A percentile compares a stretch with the other conserved stretches of the same genome.
phyloP scores from a whole-genome alignment of 2,113 vertebrate genomes.

The Vidua chalybeata region DNA sequence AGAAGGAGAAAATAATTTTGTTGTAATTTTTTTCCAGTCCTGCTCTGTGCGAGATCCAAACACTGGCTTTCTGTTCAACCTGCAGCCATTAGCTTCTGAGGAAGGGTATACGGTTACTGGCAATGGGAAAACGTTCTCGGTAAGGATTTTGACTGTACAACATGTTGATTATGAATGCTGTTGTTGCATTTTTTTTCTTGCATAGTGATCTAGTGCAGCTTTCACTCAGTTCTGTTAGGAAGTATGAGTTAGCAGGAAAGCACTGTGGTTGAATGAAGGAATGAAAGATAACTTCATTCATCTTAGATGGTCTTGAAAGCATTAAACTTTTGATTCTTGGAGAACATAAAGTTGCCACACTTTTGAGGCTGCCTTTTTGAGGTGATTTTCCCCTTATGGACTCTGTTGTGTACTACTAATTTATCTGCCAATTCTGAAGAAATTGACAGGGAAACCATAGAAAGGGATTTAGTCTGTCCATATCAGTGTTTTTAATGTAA shows the following conservation, averaged over 20 bases:
- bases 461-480: neutral
- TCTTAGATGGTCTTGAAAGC: neutral
- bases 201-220: neutral
- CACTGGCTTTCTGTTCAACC: slow-evolving; percentile 86
- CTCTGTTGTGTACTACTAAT: neutral
- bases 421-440: neutral
- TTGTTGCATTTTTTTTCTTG: neutral
- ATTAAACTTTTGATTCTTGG: neutral
- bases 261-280: neutral
- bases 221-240: neutral
- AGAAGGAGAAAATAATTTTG: neutral
- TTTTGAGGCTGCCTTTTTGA: neutral
- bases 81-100: slow-evolving; percentile 76
- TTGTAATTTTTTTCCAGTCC: slow-evolving; percentile 54
- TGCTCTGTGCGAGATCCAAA: slow-evolving; percentile 86
- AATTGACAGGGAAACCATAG: neutral
- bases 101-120: slow-evolving; percentile 70
- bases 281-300: neutral
- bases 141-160: slow-evolving; percentile 38
- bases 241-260: neutral
- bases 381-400: neutral
- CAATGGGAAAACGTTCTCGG: slow-evolving; percentile 83
- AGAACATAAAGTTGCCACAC: neutral
- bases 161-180: neutral
- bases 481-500: neutral